Evolutionary conservation across 2,888 invertebrate genomes (phyloP).

Genomic region (Gasteruption jaculator): DNA sequence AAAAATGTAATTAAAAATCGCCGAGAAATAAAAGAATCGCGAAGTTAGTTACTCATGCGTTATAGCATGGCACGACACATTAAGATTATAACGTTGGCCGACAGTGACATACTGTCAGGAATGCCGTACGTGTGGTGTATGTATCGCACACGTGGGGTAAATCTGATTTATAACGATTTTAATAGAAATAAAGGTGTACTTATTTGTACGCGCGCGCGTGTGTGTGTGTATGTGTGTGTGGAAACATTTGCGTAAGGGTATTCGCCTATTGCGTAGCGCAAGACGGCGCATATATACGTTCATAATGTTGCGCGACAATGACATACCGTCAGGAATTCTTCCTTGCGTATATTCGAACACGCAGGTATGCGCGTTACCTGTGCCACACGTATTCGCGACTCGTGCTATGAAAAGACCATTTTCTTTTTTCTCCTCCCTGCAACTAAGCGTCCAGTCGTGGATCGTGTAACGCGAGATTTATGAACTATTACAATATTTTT

Average conservation of each 20-base stretch:
- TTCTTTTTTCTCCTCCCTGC: too few species aligned
- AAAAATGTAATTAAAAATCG: too few species aligned
- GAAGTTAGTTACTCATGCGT: too few species aligned
- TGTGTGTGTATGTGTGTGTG: too few species aligned
- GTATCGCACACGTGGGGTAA: slow-evolving; percentile 28
- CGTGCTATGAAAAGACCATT: too few species aligned
- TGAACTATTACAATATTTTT: too few species aligned
- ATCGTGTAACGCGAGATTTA: too few species aligned
- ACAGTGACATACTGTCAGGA: slow-evolving; percentile 41
- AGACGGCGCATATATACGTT: slow-evolving; percentile 29
- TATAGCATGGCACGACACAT: slow-evolving; percentile 27
- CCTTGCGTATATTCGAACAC: slow-evolving; percentile 23
- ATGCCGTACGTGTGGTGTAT: slow-evolving; percentile 27
- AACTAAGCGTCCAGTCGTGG: too few species aligned
- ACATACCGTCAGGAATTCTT: slow-evolving; percentile 37
- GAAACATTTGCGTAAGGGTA: too few species aligned
- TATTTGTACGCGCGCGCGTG: slow-evolving; percentile 11
- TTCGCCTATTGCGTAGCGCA: slow-evolving; percentile 26
- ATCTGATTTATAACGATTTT: slow-evolving; percentile 44
- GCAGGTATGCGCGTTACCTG: slow-evolving; percentile 16
- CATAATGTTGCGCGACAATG: slow-evolving; percentile 35
- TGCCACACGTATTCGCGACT: too few species aligned
- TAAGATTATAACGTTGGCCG: slow-evolving; percentile 40
- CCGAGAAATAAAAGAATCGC: too few species aligned
- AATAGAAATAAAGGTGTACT: slow-evolving; percentile 38